These are phyloP conservation scores for Oasisia sp. DNA, from an alignment of 2,888 invertebrate genomes.

Conservation along the genomic window DNA sequence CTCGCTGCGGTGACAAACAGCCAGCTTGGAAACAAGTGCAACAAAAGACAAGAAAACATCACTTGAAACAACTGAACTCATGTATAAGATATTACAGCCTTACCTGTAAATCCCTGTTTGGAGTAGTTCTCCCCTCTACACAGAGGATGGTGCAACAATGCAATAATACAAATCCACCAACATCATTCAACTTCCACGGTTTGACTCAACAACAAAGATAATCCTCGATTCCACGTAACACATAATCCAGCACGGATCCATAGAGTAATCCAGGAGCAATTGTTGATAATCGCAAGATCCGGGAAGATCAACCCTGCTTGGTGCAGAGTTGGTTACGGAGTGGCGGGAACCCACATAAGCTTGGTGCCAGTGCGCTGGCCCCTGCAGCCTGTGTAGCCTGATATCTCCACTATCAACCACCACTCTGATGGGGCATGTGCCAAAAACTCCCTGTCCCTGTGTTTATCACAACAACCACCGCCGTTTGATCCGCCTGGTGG, in stretches of 20 bases:
- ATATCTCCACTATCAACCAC: background rate
- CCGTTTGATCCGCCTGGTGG: background rate
- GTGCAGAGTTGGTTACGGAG: background rate
- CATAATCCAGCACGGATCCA: background rate
- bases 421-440: constrained; percentile 4
- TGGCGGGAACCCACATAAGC: background rate
- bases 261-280: background rate
- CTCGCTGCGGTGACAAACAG: background rate
- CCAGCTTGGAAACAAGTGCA: background rate
- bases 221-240: background rate
- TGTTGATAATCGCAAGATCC: background rate
- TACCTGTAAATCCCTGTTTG: background rate
- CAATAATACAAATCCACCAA: background rate
- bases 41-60: background rate
- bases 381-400: background rate
- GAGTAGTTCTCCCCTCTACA: background rate
- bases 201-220: background rate
- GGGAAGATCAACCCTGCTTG: background rate
- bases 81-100: background rate
- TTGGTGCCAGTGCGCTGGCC: background rate
- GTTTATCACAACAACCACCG: background rate
- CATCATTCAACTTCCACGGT: background rate
- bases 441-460: background rate
- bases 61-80: background rate
- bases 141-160: background rate